A percentile compares a stretch with the other conserved stretches of the same genome.
Conservation (phyloP, 1,140 invertebrate genomes). For the Drosophila mauritiana region DNA sequence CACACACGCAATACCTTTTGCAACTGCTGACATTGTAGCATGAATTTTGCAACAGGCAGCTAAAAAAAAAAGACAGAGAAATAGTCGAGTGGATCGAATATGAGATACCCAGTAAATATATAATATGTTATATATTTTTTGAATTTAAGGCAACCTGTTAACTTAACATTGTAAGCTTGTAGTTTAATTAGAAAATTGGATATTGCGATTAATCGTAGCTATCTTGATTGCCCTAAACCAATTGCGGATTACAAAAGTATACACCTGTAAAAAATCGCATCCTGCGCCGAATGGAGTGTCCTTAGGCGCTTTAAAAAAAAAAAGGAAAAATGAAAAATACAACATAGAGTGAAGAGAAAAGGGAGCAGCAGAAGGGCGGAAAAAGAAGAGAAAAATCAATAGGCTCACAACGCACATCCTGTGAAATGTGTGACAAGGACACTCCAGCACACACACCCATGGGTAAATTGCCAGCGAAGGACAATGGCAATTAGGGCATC, state of each 20-base stretch:
- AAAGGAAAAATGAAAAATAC: neutral
- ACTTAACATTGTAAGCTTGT: too few relatives aligned
- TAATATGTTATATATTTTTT: too few relatives aligned
- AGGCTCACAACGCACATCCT: slow-evolving; percentile 55
- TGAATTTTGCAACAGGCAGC: slow-evolving; percentile 65
- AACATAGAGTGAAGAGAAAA: neutral
- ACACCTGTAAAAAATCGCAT: slow-evolving; percentile 17
- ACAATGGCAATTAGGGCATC: slow-evolving; percentile 50
- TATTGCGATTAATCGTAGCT: too few relatives aligned
- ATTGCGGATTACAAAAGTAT: neutral
- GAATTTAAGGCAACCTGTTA: too few relatives aligned
- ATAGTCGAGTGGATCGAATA: slow-evolving; percentile 15
- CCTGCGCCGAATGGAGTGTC: slow-evolving; percentile 16
- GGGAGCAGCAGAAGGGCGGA: neutral
- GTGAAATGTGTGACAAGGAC: slow-evolving; percentile 64
- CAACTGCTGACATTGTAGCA: slow-evolving; percentile 50
- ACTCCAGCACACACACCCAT: slow-evolving; percentile 17
- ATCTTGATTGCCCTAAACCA: neutral
- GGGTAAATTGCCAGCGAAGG: slow-evolving; percentile 43
- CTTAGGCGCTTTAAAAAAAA: slow-evolving; percentile 28
- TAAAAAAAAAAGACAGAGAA: slow-evolving; percentile 7
- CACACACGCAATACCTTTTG: slow-evolving; percentile 26
- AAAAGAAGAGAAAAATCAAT: slow-evolving; percentile 58
- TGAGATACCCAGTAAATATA: neutral
- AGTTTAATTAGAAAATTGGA: too few relatives aligned